Evolutionary conservation across 2,797 vertebrate species (phyloP).

Genomic region (Mionectes olivaceus): DNA sequence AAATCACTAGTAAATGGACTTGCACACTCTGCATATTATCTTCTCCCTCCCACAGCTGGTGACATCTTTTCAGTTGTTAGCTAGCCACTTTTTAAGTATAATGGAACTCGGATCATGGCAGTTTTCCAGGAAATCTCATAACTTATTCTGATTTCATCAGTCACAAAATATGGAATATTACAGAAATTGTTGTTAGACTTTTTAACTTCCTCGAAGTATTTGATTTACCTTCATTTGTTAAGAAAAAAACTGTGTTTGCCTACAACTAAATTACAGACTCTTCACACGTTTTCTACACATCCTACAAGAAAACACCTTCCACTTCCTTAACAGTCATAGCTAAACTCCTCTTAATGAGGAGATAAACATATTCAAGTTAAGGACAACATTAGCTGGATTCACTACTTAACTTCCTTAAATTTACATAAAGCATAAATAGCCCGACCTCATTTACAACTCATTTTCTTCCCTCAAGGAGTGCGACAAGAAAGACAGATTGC

Average conservation of each 20-base stretch:
- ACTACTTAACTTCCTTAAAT: background rate
- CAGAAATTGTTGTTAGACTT: background rate
- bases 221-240: background rate
- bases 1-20: background rate
- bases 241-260: background rate
- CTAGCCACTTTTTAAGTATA: background rate
- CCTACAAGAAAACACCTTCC: background rate
- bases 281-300: background rate
- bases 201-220: background rate
- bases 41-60: background rate
- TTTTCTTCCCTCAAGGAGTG: background rate
- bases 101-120: background rate
- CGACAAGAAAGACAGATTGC: background rate
- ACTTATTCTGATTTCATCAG: background rate
- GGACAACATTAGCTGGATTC: background rate
- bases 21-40: background rate
- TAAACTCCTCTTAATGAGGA: background rate
- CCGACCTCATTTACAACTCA: background rate
- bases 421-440: background rate
- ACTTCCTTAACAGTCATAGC: background rate
- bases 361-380: background rate
- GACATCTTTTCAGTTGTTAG: background rate
- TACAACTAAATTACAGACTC: background rate
- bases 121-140: background rate
- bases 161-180: background rate